A percentile compares a stretch with the other conserved stretches of the same genome.
Evolutionary conservation across 2,797 vertebrate genomes (phyloP).

Genomic region (Anguilla pacifica): DNA sequence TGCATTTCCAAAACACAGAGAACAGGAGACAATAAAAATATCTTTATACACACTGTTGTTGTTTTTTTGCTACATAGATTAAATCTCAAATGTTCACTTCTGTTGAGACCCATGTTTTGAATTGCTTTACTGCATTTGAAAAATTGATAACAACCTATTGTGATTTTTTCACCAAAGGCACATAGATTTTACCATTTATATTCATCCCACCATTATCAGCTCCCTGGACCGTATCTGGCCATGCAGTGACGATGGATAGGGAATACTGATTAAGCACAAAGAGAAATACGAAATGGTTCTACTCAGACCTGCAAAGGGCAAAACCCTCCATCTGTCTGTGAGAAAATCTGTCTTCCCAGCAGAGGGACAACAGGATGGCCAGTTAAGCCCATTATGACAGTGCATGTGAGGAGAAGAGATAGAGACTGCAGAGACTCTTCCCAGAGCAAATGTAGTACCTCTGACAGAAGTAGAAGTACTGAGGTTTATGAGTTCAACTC

Average conservation of each 20-base stretch:
- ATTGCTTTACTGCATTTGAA: not conserved
- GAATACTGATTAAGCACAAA: constrained; percentile 7
- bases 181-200: not conserved
- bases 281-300: not conserved
- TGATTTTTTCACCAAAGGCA: not conserved
- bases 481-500: not conserved
- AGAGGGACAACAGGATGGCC: not conserved
- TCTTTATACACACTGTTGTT: not conserved
- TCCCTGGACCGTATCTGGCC: not conserved
- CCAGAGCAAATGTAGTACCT: not conserved
- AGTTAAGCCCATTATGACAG: constrained; percentile 8
- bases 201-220: not conserved
- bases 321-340: not conserved
- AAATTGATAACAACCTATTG: not conserved
- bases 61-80: not conserved
- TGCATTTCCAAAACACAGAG: not conserved
- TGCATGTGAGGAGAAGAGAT: not conserved
- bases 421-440: not conserved
- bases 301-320: constrained; percentile 1
- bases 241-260: not conserved
- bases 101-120: not conserved
- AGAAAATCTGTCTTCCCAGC: not conserved
- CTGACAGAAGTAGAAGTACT: not conserved
- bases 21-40: not conserved
- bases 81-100: not conserved